Conservation (phyloP, 2,888 invertebrate species). For the Sinhomidia bicolor region DNA sequence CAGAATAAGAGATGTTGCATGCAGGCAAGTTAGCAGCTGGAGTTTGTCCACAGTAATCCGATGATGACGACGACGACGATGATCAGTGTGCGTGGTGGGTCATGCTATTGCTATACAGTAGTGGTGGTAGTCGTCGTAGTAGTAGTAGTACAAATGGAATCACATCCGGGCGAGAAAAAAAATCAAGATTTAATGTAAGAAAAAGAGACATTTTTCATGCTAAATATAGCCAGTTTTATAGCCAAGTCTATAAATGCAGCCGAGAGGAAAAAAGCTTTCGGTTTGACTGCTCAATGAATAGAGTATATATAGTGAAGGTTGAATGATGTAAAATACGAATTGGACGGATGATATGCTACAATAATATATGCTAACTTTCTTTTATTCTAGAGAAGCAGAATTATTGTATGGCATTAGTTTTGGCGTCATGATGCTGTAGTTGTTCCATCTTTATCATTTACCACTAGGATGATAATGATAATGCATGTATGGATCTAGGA, state of each 20-base stretch:
- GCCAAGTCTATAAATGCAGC: neutral
- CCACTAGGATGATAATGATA: neutral
- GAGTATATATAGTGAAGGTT: neutral
- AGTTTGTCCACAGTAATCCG: slow-evolving; percentile 5
- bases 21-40: slow-evolving; percentile 1
- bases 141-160: neutral
- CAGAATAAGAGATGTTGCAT: neutral
- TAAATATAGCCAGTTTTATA: neutral
- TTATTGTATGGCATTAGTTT: neutral
- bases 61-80: slow-evolving; percentile 22
- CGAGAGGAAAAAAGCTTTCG: neutral
- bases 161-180: slow-evolving; percentile 3
- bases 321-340: slow-evolving; percentile 19
- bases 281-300: neutral
- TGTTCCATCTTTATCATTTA: too few species aligned
- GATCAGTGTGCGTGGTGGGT: too few species aligned
- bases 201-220: neutral
- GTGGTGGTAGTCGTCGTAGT: too few species aligned
- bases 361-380: slow-evolving; percentile 13
- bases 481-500: neutral
- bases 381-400: neutral
- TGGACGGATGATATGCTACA: neutral
- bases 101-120: neutral
- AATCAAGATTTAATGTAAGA: slow-evolving; percentile 19
- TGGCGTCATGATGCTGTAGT: neutral